phyloP scores from a whole-genome alignment of 2,888 invertebrate genomes.

The Synergus itoensis region DNA sequence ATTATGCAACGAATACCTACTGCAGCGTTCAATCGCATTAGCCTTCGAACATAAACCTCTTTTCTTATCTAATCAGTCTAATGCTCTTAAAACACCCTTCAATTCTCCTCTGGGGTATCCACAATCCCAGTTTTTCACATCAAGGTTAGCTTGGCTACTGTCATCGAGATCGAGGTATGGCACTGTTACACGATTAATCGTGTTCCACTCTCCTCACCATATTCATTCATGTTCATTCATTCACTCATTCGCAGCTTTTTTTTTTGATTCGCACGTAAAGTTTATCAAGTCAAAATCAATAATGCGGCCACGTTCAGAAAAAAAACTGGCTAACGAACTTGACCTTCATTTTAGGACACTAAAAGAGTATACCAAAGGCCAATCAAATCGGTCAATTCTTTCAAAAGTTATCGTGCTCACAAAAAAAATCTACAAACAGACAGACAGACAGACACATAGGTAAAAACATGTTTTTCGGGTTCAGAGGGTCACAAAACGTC shows the following conservation, averaged over 20 bases:
- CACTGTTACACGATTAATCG: not conserved
- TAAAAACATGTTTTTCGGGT: too few species aligned
- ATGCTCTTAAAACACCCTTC: conserved; percentile 15
- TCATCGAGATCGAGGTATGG: not conserved
- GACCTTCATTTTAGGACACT: too few species aligned
- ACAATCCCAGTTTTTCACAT: not conserved
- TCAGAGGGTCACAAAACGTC: too few species aligned
- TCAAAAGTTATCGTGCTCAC: too few species aligned
- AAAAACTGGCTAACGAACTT: too few species aligned
- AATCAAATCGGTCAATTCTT: too few species aligned
- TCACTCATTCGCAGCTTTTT: not conserved
- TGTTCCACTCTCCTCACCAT: not conserved
- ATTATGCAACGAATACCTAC: conserved; percentile 36
- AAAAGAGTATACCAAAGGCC: too few species aligned
- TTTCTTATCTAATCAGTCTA: conserved; percentile 27
- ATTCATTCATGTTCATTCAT: not conserved
- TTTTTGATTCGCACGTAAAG: not conserved
- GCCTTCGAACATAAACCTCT: conserved; percentile 24
- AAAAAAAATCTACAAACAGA: too few species aligned
- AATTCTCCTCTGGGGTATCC: not conserved
- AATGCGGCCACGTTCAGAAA: too few species aligned
- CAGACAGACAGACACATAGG: too few species aligned
- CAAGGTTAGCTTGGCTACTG: not conserved
- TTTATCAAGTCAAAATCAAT: too few species aligned
- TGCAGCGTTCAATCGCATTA: conserved; percentile 35